Percentiles rank a stretch among this genome's conserved stretches.
Evolutionary conservation across 2,888 invertebrate species (phyloP).

Genomic region (Gastrophysa polygoni): DNA sequence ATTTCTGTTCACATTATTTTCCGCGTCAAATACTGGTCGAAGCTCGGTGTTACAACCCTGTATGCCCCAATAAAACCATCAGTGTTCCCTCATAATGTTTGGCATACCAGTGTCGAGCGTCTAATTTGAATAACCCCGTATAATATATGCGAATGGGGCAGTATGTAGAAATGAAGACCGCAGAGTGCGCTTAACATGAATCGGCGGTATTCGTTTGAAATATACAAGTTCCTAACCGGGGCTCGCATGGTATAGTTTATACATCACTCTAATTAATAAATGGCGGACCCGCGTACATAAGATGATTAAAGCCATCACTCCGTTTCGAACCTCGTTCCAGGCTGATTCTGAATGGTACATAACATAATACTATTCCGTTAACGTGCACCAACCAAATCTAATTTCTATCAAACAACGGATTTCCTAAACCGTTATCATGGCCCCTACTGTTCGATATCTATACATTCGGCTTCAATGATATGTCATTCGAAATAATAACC

Average conservation of each 20-base stretch:
- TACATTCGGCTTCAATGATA: no score
- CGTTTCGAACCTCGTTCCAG: slow-evolving; percentile 41
- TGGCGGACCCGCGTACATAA: slow-evolving; percentile 49
- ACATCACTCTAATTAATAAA: slow-evolving; percentile 59
- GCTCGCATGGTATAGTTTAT: slow-evolving; percentile 52
- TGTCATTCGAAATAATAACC: no score
- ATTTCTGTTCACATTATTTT: no score
- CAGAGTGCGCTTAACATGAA: slow-evolving; percentile 47
- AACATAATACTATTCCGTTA: neutral
- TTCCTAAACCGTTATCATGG: neutral
- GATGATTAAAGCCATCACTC: slow-evolving; percentile 50
- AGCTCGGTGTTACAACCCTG: no score
- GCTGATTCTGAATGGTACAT: slow-evolving; percentile 28
- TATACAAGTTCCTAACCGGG: slow-evolving; percentile 49
- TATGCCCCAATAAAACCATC: no score
- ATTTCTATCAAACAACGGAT: slow-evolving; percentile 3
- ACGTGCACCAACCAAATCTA: neutral
- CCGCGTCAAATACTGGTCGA: no score
- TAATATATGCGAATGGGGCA: slow-evolving; percentile 33
- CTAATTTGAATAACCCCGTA: slow-evolving; percentile 10
- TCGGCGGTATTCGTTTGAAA: slow-evolving; percentile 51
- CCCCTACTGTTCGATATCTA: no score
- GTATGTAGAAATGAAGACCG: slow-evolving; percentile 32
- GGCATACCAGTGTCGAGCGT: neutral
- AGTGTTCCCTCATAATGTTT: no score